Evolutionary conservation across 2,888 invertebrate genomes (phyloP).

Genomic region (Troides aeacus): DNA sequence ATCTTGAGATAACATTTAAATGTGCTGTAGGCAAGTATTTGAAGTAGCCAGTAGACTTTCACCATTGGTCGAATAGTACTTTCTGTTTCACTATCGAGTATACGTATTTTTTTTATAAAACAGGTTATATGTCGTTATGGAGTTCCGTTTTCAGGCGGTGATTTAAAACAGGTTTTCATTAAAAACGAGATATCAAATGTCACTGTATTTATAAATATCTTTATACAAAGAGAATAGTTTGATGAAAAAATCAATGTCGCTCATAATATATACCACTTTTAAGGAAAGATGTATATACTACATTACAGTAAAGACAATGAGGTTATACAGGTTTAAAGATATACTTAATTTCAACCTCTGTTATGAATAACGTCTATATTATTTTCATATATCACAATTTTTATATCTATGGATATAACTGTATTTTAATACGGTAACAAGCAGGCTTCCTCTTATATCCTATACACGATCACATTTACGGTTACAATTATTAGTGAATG

Average conservation of each 20-base stretch:
- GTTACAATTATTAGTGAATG: slow-evolving; percentile 1
- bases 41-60: slow-evolving; percentile 7
- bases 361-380: too few species aligned
- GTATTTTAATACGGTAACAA: too few species aligned
- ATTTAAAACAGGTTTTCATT: slow-evolving; percentile 6
- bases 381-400: too few species aligned
- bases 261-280: background rate
- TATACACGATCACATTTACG: background rate
- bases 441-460: background rate
- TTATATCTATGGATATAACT: too few species aligned
- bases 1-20: too few species aligned
- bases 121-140: background rate
- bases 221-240: background rate
- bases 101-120: background rate
- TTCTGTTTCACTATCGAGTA: slow-evolving; percentile 6
- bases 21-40: too few species aligned
- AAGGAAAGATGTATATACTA: too few species aligned
- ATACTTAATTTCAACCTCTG: too few species aligned
- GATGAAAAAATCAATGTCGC: slow-evolving; percentile 11
- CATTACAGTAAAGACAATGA: too few species aligned
- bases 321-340: too few species aligned
- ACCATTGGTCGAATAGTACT: slow-evolving; percentile 7
- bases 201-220: background rate
- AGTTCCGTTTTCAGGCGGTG: background rate
- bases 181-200: slow-evolving; percentile 6